These are phyloP conservation scores for Takifugu rubripes DNA, from an alignment of 2,797 vertebrate genomes.

Conservation along the genomic window DNA sequence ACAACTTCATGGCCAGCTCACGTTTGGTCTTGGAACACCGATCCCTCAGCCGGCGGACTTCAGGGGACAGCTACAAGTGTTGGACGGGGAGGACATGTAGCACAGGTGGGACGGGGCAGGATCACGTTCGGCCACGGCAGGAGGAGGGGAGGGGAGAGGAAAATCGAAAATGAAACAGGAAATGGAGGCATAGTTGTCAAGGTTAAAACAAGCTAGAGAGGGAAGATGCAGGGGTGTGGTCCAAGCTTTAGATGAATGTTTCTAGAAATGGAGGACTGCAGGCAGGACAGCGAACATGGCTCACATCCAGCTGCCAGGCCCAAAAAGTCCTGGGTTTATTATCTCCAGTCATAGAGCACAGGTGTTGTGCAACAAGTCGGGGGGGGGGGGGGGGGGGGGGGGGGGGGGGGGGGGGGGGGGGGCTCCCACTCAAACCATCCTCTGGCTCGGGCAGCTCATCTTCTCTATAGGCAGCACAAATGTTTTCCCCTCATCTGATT, in stretches of 20 bases:
- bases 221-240: background rate
- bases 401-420: conserved; percentile 23
- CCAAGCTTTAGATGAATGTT: conserved; percentile 6
- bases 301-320: conserved; percentile 3
- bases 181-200: conserved; percentile 56
- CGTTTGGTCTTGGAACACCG: conserved; percentile 89
- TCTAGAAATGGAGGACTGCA: conserved; percentile 12
- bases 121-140: conserved; percentile 12
- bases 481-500: background rate
- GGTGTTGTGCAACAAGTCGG: background rate
- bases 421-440: conserved; percentile 26
- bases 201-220: conserved; percentile 49
- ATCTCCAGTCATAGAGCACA: conserved; percentile 16
- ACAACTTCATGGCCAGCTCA: conserved; percentile 84
- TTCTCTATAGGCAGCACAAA: conserved; percentile 15
- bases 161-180: conserved; percentile 7
- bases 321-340: conserved; percentile 31
- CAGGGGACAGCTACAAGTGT: conserved; percentile 86
- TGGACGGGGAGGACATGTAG: conserved; percentile 17
- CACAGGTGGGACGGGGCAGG: conserved; percentile 17
- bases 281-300: conserved; percentile 9
- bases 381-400: background rate
- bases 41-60: conserved; percentile 89
- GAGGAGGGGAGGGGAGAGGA: conserved; percentile 26
- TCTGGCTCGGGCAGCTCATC: conserved; percentile 46